Base-by-base conservation (phyloP, 92 coral and sea anemone species). In the Montipora capitata region DNA sequence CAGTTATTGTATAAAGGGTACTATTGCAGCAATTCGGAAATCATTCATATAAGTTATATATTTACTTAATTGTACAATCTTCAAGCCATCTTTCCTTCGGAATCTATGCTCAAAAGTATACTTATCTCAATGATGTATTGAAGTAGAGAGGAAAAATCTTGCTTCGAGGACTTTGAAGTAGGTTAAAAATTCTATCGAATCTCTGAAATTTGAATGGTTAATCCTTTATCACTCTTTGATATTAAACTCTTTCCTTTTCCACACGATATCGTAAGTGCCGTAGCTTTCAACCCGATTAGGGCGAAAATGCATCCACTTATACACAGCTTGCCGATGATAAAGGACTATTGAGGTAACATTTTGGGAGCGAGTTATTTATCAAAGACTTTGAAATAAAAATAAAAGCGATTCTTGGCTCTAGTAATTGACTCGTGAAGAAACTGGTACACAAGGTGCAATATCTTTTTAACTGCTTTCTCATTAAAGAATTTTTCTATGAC, bases 401-500 rank as follows among this genome's bases (percentile, higher is more conserved):
- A 27, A 27, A 54, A 54, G 61, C 14, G 61, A 6, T 16, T 62
- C 10, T 62, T 15, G 38, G 27, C 27, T 16, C 2, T 18, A 3
- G 18, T 16, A 16, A 63, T 5, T 63, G 38, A 63, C 8, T n/a
- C 43, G 5, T 0, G 2, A 72, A 43, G 57, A 18, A 17, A 4
- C 41, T 14, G 3, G 1, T 13, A 3, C 4, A 48, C 18, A 10
- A 5, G n/a, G 14, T 27, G 35, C 35, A 27, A 27, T 27, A 27
- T 27, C 52, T 48, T 48, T 3, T 48, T 48, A 4, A 45, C 77
- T 38, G 16, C 9, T 44, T 3, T 12, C 5, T 2, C 2, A 41
- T 69, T 41, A 40, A 38, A 0, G n/a, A 20, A 17, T 67, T 67
- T 7, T 67, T 67, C n/a, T 38, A 8, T 81, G 74, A 69, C 85